Conservation (phyloP, 2,888 invertebrate genomes). For the Pilophorus perplexus region DNA sequence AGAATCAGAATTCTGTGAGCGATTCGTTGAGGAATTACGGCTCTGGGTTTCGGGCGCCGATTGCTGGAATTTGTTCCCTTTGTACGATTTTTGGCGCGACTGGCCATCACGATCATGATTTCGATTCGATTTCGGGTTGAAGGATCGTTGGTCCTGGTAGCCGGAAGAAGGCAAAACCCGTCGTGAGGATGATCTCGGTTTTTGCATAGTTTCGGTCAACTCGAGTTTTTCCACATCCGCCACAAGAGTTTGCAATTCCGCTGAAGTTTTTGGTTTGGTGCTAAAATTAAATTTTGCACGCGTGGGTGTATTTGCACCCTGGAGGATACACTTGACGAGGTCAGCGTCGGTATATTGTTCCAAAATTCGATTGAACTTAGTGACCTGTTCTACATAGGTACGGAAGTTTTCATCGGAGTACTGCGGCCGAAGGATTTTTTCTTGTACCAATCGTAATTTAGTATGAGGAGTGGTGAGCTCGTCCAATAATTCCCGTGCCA, state of each 20-base stretch:
- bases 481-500: background rate
- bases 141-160: too few relatives aligned
- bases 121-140: too few relatives aligned
- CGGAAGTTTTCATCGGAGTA: constrained; percentile 1
- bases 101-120: too few relatives aligned
- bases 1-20: too few relatives aligned
- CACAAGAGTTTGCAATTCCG: constrained; percentile 3
- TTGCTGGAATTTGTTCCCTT: too few relatives aligned
- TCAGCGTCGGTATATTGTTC: constrained; percentile 6
- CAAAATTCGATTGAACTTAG: constrained; percentile 9
- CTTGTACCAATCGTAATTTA: background rate
- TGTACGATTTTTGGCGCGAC: too few relatives aligned
- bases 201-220: constrained; percentile 4
- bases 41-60: too few relatives aligned
- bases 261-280: constrained; percentile 2
- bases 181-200: too few relatives aligned
- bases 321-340: constrained; percentile 6
- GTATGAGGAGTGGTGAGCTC: constrained; percentile 23
- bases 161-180: too few relatives aligned
- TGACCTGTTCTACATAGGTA: constrained; percentile 3
- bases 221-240: constrained; percentile 26
- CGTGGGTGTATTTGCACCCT: background rate
- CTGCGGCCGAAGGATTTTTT: constrained; percentile 12
- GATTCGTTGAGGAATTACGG: too few relatives aligned
- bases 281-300: constrained; percentile 24